Percentiles rank a stretch among this genome's conserved stretches.
phyloP scores from a whole-genome alignment of 2,888 invertebrate genomes.

The Ellobium chinense region DNA sequence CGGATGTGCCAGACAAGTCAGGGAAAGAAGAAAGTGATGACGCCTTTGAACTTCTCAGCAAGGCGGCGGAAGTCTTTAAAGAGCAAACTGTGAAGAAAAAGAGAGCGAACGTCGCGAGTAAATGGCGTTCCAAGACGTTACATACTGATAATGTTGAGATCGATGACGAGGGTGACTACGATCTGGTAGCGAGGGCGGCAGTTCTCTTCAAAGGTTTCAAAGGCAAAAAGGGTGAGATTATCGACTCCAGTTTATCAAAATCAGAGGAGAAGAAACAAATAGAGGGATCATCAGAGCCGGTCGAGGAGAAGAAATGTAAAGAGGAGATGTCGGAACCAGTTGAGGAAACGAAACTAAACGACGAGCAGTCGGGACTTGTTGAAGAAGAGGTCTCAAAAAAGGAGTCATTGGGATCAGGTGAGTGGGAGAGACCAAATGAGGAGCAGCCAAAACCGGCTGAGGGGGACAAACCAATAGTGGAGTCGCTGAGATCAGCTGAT shows the following conservation, averaged over 20 bases:
- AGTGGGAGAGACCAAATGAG: too few relatives aligned
- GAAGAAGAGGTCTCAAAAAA: too few relatives aligned
- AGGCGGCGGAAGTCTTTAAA: constrained; percentile 41
- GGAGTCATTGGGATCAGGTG: too few relatives aligned
- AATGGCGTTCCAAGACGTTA: constrained; percentile 8
- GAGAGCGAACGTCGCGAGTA: neutral
- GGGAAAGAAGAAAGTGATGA: constrained; percentile 18
- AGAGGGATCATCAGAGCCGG: neutral
- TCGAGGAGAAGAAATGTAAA: neutral
- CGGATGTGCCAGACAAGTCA: neutral
- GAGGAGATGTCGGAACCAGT: too few relatives aligned
- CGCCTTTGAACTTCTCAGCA: constrained; percentile 28
- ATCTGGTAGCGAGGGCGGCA: constrained; percentile 36
- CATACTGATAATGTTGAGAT: neutral
- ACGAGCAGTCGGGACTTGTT: too few relatives aligned
- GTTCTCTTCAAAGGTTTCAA: constrained; percentile 39
- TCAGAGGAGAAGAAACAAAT: neutral
- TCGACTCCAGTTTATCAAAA: neutral
- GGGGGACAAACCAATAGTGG: too few relatives aligned
- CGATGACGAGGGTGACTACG: constrained; percentile 13
- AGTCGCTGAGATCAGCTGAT: too few relatives aligned
- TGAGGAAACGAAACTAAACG: too few relatives aligned
- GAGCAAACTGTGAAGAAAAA: constrained; percentile 26
- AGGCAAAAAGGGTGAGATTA: constrained; percentile 10
- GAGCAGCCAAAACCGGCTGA: too few relatives aligned